A percentile compares a stretch with the other conserved stretches of the same genome.
Evolutionary conservation across 2,888 invertebrate genomes (phyloP).

Genomic region (Protophormia terraenovae): DNA sequence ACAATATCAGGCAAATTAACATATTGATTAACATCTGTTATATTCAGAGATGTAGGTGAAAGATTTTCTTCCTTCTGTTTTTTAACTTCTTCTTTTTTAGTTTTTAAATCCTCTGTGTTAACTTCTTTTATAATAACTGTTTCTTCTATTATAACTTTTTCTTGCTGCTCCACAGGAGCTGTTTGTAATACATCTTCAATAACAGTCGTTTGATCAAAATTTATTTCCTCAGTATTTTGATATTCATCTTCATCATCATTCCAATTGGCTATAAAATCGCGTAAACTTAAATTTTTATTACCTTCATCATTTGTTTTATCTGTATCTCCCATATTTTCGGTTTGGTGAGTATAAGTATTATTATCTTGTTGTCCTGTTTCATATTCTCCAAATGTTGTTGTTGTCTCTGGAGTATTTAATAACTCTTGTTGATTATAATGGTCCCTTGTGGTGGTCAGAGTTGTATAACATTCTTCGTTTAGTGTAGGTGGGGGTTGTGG

Average conservation of each 20-base stretch:
- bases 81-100: too few species aligned
- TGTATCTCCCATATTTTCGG: neutral
- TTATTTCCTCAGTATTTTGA: constrained; percentile 60
- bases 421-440: constrained; percentile 53
- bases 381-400: constrained; percentile 52
- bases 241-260: constrained; percentile 81
- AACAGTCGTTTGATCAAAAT: constrained; percentile 36
- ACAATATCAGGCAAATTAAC: constrained; percentile 80
- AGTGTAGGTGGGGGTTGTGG: constrained; percentile 46
- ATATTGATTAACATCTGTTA: constrained; percentile 69
- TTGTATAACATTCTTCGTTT: constrained; percentile 23
- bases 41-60: too few species aligned
- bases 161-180: constrained; percentile 67
- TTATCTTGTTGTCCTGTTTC: neutral
- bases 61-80: neutral
- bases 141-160: neutral
- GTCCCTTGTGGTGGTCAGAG: constrained; percentile 51
- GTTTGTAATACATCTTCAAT: constrained; percentile 50
- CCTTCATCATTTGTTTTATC: constrained; percentile 23
- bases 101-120: neutral
- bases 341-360: neutral
- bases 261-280: constrained; percentile 80
- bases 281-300: constrained; percentile 77
- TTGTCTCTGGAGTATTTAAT: constrained; percentile 51
- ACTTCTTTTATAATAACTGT: neutral